Evolutionary conservation across 2,888 invertebrate species (phyloP).

Genomic region (Ditula angustiorana): DNA sequence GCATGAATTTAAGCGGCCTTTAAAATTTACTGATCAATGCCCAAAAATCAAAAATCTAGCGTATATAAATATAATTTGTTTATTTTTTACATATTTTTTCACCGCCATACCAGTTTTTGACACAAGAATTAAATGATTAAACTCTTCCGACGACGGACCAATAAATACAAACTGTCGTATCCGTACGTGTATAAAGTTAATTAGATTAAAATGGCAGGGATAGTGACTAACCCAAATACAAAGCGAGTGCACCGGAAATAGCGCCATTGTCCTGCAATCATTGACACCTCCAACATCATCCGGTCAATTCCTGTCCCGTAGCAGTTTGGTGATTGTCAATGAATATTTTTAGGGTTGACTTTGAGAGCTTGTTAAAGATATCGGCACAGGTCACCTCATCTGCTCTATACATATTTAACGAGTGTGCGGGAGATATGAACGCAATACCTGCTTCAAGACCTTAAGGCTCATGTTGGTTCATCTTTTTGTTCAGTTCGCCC

Average conservation of each 20-base stretch:
- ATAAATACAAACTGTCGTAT: constrained; percentile 52
- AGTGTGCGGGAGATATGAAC: no score
- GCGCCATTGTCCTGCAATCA: constrained; percentile 82
- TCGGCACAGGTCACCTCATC: no score
- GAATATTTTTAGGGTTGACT: neutral
- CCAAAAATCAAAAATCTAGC: no score
- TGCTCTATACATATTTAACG: no score
- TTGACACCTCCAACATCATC: constrained; percentile 82
- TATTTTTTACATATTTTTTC: no score
- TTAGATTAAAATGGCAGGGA: constrained; percentile 76
- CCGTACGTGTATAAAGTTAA: constrained; percentile 71
- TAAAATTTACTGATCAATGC: no score
- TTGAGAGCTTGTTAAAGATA: neutral
- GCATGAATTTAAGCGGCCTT: no score
- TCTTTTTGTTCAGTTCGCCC: no score
- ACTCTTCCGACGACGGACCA: constrained; percentile 4
- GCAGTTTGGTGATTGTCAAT: constrained; percentile 43
- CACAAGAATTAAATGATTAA: constrained; percentile 12
- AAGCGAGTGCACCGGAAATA: constrained; percentile 77
- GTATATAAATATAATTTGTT: no score
- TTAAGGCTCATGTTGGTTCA: no score
- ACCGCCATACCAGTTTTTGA: no score
- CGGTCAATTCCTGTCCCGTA: constrained; percentile 75
- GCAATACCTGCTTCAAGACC: no score
- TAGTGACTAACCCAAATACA: constrained; percentile 84